phyloP scores from a whole-genome alignment of 2,888 invertebrate species.

The Xiphydria camelus region DNA sequence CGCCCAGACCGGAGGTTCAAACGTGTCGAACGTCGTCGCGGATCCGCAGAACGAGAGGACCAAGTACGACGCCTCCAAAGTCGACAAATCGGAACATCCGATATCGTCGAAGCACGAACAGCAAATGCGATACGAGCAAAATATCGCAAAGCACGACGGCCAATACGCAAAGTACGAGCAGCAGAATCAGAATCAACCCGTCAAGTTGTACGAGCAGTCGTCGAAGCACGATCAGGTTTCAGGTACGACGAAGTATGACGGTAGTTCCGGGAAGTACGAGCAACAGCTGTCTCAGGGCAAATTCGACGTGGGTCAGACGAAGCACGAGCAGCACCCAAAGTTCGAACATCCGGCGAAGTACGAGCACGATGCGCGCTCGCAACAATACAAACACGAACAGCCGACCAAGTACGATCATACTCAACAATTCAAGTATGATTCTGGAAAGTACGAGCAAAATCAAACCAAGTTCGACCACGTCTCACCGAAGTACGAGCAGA shows the following conservation, averaged over 20 bases:
- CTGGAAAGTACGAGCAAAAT: conserved; percentile 35
- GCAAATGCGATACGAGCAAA: conserved; percentile 8
- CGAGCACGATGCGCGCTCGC: conserved; percentile 33
- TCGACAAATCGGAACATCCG: conserved; percentile 41
- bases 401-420: conserved; percentile 30
- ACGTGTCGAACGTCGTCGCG: conserved; percentile 2
- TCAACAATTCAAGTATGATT: conserved; percentile 33
- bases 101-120: conserved; percentile 21
- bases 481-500: conserved; percentile 32
- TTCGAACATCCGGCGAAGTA: conserved; percentile 22
- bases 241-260: neutral
- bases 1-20: conserved; percentile 23
- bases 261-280: conserved; percentile 31
- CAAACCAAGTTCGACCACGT: conserved; percentile 30
- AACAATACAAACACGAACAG: conserved; percentile 33
- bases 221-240: conserved; percentile 33
- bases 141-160: conserved; percentile 8
- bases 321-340: conserved; percentile 35
- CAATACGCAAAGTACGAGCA: conserved; percentile 4
- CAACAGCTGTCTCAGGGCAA: conserved; percentile 19
- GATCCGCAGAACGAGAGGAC: conserved; percentile 31
- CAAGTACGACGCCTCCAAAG: conserved; percentile 37
- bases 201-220: conserved; percentile 33
- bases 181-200: conserved; percentile 18
- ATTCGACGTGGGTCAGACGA: conserved; percentile 17